phyloP scores from a whole-genome alignment of 2,888 invertebrate species.

The Malachius bipustulatus region DNA sequence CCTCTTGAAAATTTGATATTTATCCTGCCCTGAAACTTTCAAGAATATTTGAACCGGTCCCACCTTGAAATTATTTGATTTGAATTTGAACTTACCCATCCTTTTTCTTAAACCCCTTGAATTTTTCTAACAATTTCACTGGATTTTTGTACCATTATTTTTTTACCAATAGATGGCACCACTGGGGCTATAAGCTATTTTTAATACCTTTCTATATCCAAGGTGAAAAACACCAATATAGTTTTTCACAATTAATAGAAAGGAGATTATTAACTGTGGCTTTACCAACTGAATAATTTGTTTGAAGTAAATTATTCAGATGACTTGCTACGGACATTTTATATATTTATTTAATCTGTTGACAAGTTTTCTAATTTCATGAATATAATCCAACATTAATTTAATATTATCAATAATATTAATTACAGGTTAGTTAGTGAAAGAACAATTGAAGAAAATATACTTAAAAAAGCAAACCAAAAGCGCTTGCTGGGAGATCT shows the following conservation, averaged over 20 bases:
- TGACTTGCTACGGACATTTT: conserved; percentile 9
- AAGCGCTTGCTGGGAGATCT: conserved; percentile 91
- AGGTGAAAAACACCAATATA: conserved; percentile 14
- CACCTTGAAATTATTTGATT: too few relatives aligned
- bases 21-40: too few relatives aligned
- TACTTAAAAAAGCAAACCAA: conserved; percentile 96
- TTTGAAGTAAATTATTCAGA: conserved; percentile 9
- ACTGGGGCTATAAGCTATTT: neutral
- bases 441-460: conserved; percentile 97
- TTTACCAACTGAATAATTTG: conserved; percentile 13
- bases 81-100: too few relatives aligned
- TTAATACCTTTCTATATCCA: conserved; percentile 18
- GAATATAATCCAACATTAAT: neutral
- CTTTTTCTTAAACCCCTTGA: too few relatives aligned
- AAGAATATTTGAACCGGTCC: too few relatives aligned
- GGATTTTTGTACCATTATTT: too few relatives aligned
- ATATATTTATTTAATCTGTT: neutral
- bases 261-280: conserved; percentile 14
- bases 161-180: too few relatives aligned
- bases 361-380: conserved; percentile 6
- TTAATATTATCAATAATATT: conserved; percentile 11
- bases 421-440: conserved; percentile 77
- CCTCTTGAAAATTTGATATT: too few relatives aligned
- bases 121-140: too few relatives aligned
- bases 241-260: conserved; percentile 18